Evolutionary conservation across 2,888 invertebrate genomes (phyloP).

Genomic region (Lepetodrilus schrolli): DNA sequence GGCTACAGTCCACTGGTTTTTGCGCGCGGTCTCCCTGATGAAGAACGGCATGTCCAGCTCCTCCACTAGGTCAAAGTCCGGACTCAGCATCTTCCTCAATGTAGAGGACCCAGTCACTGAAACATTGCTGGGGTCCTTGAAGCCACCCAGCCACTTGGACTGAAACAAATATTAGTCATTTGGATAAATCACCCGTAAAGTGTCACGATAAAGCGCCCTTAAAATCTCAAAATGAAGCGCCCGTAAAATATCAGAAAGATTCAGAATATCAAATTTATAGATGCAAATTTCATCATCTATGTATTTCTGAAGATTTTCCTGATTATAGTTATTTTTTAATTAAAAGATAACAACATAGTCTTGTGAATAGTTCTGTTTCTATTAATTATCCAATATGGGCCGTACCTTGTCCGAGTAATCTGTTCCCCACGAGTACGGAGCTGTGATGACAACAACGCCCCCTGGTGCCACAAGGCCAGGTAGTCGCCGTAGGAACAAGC

Average conservation of each 20-base stretch:
- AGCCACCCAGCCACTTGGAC: constrained; percentile 71
- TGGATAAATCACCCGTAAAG: no score
- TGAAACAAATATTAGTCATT: constrained; percentile 42
- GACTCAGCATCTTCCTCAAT: constrained; percentile 58
- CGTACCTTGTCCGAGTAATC: constrained; percentile 72
- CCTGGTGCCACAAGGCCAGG: constrained; percentile 64
- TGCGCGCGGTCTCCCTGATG: constrained; percentile 72
- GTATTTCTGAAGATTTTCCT: no score
- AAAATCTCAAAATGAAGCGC: no score
- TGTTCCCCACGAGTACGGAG: constrained; percentile 72
- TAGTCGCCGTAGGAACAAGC: constrained; percentile 64
- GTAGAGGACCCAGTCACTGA: constrained; percentile 67
- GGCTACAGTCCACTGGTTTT: constrained; percentile 74
- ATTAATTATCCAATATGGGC: no score
- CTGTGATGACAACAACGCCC: constrained; percentile 72
- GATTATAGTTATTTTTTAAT: no score
- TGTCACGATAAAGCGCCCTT: no score
- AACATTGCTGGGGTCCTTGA: constrained; percentile 53
- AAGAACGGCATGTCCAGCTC: constrained; percentile 72
- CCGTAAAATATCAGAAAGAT: no score
- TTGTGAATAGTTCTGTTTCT: no score
- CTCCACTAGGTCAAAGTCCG: constrained; percentile 66
- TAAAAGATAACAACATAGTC: no score
- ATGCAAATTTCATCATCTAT: no score
- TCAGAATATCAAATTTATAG: no score